Percentiles rank a stretch among this genome's conserved stretches.
Evolutionary conservation across 2,888 invertebrate species (phyloP).

Genomic region (Fabriciana adippe): DNA sequence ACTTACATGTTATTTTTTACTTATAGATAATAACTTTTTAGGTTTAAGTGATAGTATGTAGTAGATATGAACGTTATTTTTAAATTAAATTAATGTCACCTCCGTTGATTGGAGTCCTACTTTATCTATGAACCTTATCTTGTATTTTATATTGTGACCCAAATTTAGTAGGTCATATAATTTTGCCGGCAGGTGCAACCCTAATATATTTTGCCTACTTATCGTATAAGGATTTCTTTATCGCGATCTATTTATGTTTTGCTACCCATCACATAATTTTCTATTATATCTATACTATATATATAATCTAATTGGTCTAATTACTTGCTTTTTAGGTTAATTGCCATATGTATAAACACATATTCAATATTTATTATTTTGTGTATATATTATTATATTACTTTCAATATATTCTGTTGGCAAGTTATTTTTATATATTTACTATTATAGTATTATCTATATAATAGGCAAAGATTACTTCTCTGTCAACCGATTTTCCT

Average conservation of each 20-base stretch:
- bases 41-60: neutral
- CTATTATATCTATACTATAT: too few species aligned
- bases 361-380: neutral
- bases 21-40: too few species aligned
- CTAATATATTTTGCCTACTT: slow-evolving; percentile 20
- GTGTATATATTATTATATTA: neutral
- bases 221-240: slow-evolving; percentile 17
- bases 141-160: slow-evolving; percentile 24
- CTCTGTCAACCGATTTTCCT: too few species aligned
- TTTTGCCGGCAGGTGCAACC: slow-evolving; percentile 31
- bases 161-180: slow-evolving; percentile 26
- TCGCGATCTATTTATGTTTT: slow-evolving; percentile 13
- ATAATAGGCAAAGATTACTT: too few species aligned
- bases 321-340: slow-evolving; percentile 12
- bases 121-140: slow-evolving; percentile 20
- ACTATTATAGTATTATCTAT: too few species aligned
- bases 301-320: slow-evolving; percentile 8
- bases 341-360: neutral
- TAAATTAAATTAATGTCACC: slow-evolving; percentile 8
- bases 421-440: too few species aligned
- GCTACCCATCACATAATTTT: slow-evolving; percentile 9
- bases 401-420: too few species aligned
- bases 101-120: slow-evolving; percentile 8
- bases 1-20: too few species aligned
- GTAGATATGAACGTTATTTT: slow-evolving; percentile 6